These are phyloP conservation scores for Caenorhabditis uteleia DNA, from an alignment of 2,888 invertebrate genomes.

Conservation along the genomic window DNA sequence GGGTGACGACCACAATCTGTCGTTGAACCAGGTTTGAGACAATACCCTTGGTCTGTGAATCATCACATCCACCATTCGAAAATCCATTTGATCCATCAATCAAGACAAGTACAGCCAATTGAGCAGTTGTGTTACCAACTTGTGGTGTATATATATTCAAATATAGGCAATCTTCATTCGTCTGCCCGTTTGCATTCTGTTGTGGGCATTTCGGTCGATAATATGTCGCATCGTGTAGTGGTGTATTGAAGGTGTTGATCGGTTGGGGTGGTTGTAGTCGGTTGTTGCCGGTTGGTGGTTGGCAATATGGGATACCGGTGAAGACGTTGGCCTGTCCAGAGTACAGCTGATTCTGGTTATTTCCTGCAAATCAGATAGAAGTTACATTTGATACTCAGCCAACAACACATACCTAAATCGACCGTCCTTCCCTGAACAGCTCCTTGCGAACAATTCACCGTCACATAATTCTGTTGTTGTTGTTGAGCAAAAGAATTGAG, in stretches of 20 bases:
- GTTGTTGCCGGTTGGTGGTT: slow-evolving; percentile 49
- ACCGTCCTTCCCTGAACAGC: slow-evolving; percentile 41
- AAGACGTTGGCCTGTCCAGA: slow-evolving; percentile 55
- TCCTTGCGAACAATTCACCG: slow-evolving; percentile 46
- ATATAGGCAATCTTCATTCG: slow-evolving; percentile 59
- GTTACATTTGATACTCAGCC: not conserved
- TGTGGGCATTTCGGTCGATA: slow-evolving; percentile 56
- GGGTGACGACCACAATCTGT: slow-evolving; percentile 57
- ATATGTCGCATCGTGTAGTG: slow-evolving; percentile 53
- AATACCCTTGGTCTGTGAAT: slow-evolving; percentile 44
- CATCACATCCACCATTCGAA: slow-evolving; percentile 45
- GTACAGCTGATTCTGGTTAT: slow-evolving; percentile 44
- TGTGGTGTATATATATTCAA: slow-evolving; percentile 55
- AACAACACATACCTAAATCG: slow-evolving; percentile 38
- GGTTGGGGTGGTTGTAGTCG: slow-evolving; percentile 42
- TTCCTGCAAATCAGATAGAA: slow-evolving; percentile 39
- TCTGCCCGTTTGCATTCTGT: slow-evolving; percentile 21
- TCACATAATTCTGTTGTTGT: slow-evolving; percentile 42
- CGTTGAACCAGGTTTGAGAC: slow-evolving; percentile 53
- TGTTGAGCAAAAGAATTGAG: no score
- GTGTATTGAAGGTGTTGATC: slow-evolving; percentile 6
- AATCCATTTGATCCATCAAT: slow-evolving; percentile 54
- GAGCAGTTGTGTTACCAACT: slow-evolving; percentile 27
- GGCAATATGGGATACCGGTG: slow-evolving; percentile 58
- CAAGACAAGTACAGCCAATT: slow-evolving; percentile 52